Conservation (phyloP, 2,888 invertebrate species). For the Norana najaformis region DNA sequence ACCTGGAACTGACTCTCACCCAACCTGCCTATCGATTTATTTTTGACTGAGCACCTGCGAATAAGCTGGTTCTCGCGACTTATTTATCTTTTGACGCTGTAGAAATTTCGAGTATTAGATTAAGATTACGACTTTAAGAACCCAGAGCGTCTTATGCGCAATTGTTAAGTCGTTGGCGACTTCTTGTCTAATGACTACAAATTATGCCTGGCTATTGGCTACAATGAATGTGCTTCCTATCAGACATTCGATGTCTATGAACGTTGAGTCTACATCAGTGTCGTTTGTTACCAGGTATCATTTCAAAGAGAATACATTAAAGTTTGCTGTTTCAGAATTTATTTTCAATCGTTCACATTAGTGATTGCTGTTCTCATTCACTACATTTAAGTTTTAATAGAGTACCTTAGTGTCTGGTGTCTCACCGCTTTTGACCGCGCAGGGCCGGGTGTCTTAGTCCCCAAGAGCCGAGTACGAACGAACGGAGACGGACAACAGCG, state of each 20-base stretch:
- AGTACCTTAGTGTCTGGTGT: constrained; percentile 13
- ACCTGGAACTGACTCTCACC: no score
- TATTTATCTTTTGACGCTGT: no score
- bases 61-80: no score
- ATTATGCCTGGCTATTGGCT: neutral
- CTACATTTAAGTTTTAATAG: neutral
- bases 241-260: neutral
- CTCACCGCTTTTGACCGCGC: neutral
- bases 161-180: no score
- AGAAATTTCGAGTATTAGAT: no score
- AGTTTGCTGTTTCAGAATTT: no score
- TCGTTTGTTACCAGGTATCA: neutral
- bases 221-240: neutral
- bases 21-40: no score
- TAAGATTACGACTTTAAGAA: no score
- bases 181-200: no score
- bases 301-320: neutral
- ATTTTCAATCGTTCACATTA: no score
- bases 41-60: no score
- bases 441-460: neutral
- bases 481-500: neutral
- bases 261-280: neutral
- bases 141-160: no score
- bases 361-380: neutral
- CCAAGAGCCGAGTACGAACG: neutral